Evolutionary conservation across 2,113 vertebrate genomes (phyloP).

Genomic region (Chaetodon trifascialis): DNA sequence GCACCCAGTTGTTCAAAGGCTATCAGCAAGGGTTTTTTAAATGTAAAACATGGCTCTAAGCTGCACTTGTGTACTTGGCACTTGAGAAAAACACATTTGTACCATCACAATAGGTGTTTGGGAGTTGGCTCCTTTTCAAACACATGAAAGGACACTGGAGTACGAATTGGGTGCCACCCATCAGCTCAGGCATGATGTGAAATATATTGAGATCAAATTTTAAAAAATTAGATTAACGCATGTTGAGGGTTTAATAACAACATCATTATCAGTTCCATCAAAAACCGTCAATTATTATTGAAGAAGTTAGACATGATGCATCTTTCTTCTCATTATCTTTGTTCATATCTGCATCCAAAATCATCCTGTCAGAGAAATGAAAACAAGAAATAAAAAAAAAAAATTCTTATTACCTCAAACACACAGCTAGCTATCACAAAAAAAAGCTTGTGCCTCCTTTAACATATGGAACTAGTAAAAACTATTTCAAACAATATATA

Average conservation of each 20-base stretch:
- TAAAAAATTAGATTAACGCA: background rate
- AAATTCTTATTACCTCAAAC: too few relatives aligned
- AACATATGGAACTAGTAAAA: too few relatives aligned
- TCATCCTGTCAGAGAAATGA: too few relatives aligned
- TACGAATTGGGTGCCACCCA: background rate
- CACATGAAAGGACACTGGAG: constrained; percentile 2
- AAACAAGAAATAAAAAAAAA: too few relatives aligned
- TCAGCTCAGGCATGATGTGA: background rate
- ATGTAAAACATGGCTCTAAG: constrained; percentile 45
- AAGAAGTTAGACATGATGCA: too few relatives aligned
- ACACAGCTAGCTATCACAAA: too few relatives aligned
- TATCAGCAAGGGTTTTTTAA: constrained; percentile 13
- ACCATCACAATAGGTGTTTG: constrained; percentile 5
- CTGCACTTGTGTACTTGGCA: constrained; percentile 2
- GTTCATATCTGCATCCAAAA: too few relatives aligned
- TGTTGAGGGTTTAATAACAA: background rate
- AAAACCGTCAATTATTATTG: too few relatives aligned
- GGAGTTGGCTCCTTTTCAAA: constrained; percentile 21
- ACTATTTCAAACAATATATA: too few relatives aligned
- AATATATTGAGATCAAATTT: background rate
- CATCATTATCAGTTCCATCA: background rate
- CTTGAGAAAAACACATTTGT: background rate
- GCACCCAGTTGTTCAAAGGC: constrained; percentile 32
- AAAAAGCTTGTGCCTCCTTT: too few relatives aligned
- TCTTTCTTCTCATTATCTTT: too few relatives aligned